Base-by-base conservation (phyloP, 2,797 vertebrate species). In the Hoplostethus atlanticus region DNA sequence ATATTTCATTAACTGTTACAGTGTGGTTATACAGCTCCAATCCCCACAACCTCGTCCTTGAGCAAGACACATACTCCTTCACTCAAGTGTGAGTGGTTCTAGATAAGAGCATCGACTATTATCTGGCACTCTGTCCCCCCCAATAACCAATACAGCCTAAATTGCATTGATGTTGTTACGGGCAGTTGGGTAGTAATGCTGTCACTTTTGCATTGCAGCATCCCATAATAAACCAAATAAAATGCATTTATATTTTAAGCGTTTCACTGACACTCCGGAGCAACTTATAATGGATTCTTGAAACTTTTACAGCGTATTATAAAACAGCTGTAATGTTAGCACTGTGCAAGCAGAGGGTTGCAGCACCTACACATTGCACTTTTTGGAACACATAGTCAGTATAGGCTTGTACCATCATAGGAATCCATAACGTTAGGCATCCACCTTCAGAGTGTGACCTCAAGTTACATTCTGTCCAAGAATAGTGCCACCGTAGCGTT, bases 401-500 rank as follows among this genome's bases (percentile, higher is more conserved):
- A 6, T 48, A 54, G 13, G n/a, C 46, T 47, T 51, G 3, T 30
- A 16, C 31, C 12, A 47, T 42, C 9, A 51, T 51, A 17, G 11
- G 8, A 5, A 51, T 51, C 50, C 50, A 21, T 25, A 17, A 8
- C 7, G 8, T 17, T 17, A 17, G 9, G 50, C 8, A 10, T 2
- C 13, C 16, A 46, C 48, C 16, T 47, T 54, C 17, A 47, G 2
- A 51, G 31, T 10, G 50, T 64, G 34, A 71, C 48, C 17, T 5
- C n/a, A 3, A 40, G 17, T 40, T 51, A 25, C 21, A 13, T 17
- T 38, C n/a, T 1, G 0, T 31, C 13, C 48, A 25, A 34, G 56
- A 75, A 56, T 57, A 70, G 58, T 44, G 76, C 10, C 68, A 58
- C 51, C 13, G 12, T 52, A 30, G 44, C 56, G 21, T 34, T 53